A percentile compares a stretch with the other conserved stretches of the same genome.
Conservation (phyloP, 2,113 vertebrate genomes). For the Oxygymnocypris stewartii region DNA sequence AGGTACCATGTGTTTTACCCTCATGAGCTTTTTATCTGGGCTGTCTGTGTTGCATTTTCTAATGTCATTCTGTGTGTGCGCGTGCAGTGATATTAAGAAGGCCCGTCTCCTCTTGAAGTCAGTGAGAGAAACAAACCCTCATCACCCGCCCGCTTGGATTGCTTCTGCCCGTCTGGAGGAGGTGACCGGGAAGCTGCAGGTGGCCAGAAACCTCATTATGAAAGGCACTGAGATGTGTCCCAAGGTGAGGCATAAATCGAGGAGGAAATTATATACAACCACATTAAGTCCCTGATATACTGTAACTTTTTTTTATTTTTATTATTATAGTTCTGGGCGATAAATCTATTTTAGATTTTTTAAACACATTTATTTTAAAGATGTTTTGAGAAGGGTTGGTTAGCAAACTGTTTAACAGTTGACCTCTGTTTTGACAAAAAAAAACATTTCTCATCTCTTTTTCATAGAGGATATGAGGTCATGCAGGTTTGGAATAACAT, state of each 20-base stretch:
- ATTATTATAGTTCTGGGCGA: too few species aligned
- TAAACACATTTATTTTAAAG: background rate
- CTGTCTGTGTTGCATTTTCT: background rate
- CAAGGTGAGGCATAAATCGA: constrained; percentile 80
- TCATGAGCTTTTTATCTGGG: background rate
- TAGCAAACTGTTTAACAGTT: too few species aligned
- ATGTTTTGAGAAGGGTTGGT: too few species aligned
- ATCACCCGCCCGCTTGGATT: constrained; percentile 97
- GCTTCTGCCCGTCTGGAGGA: constrained; percentile 95
- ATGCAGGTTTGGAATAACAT: background rate
- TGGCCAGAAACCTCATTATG: constrained; percentile 97
- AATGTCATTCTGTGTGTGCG: constrained; percentile 25
- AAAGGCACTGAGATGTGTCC: constrained; percentile 99
- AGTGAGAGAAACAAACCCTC: constrained; percentile 96
- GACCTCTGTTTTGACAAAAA: background rate
- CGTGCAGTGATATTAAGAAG: constrained; percentile 93
- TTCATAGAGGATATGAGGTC: background rate
- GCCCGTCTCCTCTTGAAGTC: constrained; percentile 95
- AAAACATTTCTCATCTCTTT: background rate
- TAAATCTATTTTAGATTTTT: too few species aligned
- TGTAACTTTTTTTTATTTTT: too few species aligned
- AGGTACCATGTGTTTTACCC: constrained; percentile 75
- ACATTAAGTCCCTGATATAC: background rate
- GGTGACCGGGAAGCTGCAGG: constrained; percentile 95
- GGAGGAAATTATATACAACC: background rate